Percentiles rank a stretch among this genome's conserved stretches.
Evolutionary conservation across 2,113 vertebrate genomes (phyloP).

Genomic region (Nannospalax galili): DNA sequence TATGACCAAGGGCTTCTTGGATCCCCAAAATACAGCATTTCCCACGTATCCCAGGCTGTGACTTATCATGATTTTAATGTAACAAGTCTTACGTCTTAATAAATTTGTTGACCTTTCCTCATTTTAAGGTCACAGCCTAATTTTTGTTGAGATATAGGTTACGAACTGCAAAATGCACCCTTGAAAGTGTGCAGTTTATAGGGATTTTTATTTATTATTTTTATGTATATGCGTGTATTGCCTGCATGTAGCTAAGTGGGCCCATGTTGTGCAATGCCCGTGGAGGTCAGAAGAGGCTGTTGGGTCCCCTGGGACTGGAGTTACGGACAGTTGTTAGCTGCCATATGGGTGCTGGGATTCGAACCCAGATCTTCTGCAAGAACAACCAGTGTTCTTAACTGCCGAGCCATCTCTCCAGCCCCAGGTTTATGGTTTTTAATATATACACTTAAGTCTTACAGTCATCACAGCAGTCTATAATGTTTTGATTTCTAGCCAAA

Average conservation of each 20-base stretch:
- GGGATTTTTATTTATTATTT: too few relatives aligned
- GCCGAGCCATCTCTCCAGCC: too few relatives aligned
- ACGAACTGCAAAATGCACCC: not conserved
- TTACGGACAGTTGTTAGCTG: too few relatives aligned
- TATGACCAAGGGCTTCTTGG: not conserved
- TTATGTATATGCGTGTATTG: too few relatives aligned
- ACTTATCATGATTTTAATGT: not conserved
- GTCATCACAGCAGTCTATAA: not conserved
- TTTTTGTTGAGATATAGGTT: conserved; percentile 1
- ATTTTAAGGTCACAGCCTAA: not conserved
- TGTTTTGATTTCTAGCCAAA: not conserved
- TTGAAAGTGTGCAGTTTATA: not conserved
- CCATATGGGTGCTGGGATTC: too few relatives aligned
- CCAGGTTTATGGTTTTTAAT: not conserved
- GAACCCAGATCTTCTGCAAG: too few relatives aligned
- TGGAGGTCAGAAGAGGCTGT: too few relatives aligned
- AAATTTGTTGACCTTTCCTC: not conserved
- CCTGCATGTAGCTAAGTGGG: too few relatives aligned
- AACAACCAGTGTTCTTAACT: too few relatives aligned
- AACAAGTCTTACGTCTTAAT: not conserved
- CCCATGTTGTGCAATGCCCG: too few relatives aligned
- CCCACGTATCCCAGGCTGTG: not conserved
- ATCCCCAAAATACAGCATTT: not conserved
- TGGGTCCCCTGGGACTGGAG: too few relatives aligned
- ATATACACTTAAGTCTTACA: not conserved